phyloP scores from a whole-genome alignment of 2,113 vertebrate species.

The Benthochromis sp. region DNA sequence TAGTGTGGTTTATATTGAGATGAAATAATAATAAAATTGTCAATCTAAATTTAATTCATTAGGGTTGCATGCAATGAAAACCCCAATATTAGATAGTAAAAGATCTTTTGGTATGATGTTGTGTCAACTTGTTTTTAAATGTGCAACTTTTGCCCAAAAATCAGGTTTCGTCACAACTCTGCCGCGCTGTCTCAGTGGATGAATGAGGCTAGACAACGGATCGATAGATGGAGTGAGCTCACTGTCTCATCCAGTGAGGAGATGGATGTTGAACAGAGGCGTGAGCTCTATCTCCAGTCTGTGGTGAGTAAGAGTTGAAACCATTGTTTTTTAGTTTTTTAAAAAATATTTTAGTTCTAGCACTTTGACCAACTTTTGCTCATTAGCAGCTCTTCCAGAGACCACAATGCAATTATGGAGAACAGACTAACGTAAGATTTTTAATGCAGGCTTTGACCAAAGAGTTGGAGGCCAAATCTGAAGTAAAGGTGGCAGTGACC shows the following conservation, averaged over 20 bases:
- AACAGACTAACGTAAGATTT: neutral
- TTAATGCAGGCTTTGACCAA: slow-evolving; percentile 75
- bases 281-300: slow-evolving; percentile 65
- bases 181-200: slow-evolving; percentile 76
- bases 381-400: neutral
- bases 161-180: slow-evolving; percentile 75
- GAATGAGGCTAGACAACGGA: slow-evolving; percentile 66
- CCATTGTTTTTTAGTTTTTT: neutral
- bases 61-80: neutral
- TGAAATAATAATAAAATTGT: neutral
- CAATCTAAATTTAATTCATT: neutral
- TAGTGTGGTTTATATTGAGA: neutral
- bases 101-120: neutral
- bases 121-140: neutral
- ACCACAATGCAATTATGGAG: neutral
- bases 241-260: slow-evolving; percentile 66
- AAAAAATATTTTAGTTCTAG: neutral
- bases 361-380: neutral
- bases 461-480: slow-evolving; percentile 74
- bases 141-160: neutral
- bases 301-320: slow-evolving; percentile 68
- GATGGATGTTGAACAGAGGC: slow-evolving; percentile 57
- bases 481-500: slow-evolving; percentile 74
- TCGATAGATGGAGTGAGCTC: slow-evolving; percentile 73
- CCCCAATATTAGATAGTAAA: neutral